Base-by-base conservation (phyloP, 2,797 vertebrate genomes). In the Bovichtus variegatus region DNA sequence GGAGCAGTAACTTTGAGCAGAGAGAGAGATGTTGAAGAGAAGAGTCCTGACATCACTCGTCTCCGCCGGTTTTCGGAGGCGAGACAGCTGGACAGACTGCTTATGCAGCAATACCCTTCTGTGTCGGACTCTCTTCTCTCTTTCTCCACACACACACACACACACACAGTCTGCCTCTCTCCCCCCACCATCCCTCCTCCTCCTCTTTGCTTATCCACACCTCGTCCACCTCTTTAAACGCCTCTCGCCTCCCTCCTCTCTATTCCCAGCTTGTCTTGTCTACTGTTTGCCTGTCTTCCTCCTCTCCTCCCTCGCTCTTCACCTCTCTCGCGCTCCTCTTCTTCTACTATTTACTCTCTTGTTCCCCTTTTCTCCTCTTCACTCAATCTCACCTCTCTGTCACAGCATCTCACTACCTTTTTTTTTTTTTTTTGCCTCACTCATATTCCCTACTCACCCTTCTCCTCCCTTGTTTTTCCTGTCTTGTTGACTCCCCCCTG, bases 101-200 rank as follows among this genome's bases (percentile, higher is more conserved):
- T 94, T 93, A 94, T 93, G 83, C 92, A 91, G 92, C 91, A 89
- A 93, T 92, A 91, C 89, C 92, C 93, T 93, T 92, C 83, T 83
- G 88, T 88, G 91, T 89, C 86, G 29, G 70, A 49, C 80, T 71
- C 71, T 63, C 73, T 67, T 58, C 54, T 51, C 29, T 54, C 61
- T 55, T 13, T 63, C 75, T 21, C 64, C 65, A 49, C 34, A 25
- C 40, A 40, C 62, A 53, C 43, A 29, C 34, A 55, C 49, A 51
- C 29, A 63, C 57, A 64, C 74, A 65, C 60, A 74, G 38, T 65
- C 79, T 71, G 18, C 51, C 31, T 10, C 62, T 29, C 53, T 19
- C 41, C 43, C 25, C 57, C 49, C 25, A n/a, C 41, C 58, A 25
- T 66, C 63, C n/a, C 50, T 62, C 59, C 44, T 66, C 68, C 13